These are phyloP conservation scores for Beroe forskalii DNA, from an alignment of 37 sponge, comb jelly and placozoan species.

Conservation along the genomic window DNA sequence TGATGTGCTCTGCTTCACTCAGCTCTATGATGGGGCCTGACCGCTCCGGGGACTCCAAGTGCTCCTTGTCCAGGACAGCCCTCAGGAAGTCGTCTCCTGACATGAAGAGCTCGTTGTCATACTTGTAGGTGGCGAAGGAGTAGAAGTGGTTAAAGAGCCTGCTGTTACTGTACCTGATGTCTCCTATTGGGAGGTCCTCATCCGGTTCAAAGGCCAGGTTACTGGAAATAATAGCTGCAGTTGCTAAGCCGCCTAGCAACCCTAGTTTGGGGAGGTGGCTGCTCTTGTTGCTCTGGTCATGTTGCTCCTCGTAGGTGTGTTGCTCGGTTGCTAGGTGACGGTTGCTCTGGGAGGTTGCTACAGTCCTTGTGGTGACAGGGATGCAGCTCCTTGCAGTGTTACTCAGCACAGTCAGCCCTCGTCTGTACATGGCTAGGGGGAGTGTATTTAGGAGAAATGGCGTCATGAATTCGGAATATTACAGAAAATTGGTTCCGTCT, in stretches of 20 bases:
- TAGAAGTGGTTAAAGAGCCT: background rate
- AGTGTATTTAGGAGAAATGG: too few relatives aligned
- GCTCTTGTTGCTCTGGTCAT: background rate
- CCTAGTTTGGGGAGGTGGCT: background rate
- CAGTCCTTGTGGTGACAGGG: background rate
- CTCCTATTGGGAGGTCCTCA: background rate
- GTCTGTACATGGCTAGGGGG: background rate
- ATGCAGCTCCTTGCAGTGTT: background rate
- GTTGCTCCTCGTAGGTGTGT: background rate
- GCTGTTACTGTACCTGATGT: background rate
- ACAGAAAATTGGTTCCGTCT: too few relatives aligned
- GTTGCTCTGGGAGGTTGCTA: background rate
- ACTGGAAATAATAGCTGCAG: background rate
- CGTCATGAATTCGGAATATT: too few relatives aligned
- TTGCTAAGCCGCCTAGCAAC: background rate
- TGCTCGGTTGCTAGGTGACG: background rate
- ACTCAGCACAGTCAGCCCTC: background rate
- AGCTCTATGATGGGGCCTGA: background rate
- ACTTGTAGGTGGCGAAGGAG: background rate
- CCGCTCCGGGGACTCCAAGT: background rate
- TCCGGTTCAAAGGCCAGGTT: background rate
- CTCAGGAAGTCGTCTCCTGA: background rate
- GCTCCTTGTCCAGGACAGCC: background rate
- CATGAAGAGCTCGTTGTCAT: background rate
- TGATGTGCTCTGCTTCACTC: background rate